Evolutionary conservation across 2,797 vertebrate genomes (phyloP).

Genomic region (Enteromius argenteus): DNA sequence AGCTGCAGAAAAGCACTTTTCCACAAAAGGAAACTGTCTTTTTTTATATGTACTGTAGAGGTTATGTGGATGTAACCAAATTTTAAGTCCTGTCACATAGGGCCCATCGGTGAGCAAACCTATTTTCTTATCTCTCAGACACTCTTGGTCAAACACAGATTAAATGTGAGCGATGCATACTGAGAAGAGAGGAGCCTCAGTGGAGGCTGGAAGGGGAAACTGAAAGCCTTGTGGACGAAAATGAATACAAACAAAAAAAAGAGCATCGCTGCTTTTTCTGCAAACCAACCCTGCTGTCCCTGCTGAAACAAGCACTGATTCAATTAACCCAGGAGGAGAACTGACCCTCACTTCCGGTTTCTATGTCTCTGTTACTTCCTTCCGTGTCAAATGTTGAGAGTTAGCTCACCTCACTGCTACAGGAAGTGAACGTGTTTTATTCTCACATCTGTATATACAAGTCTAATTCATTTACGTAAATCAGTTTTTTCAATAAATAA

Average conservation of each 20-base stretch:
- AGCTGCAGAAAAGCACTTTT: background rate
- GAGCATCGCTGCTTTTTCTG: background rate
- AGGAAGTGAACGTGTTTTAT: too few relatives aligned
- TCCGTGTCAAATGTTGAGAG: too few relatives aligned
- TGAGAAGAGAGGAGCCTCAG: constrained; percentile 5
- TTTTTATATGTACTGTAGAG: background rate
- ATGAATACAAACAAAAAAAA: constrained; percentile 12
- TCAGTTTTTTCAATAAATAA: too few relatives aligned
- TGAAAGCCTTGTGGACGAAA: background rate
- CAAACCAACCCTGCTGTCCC: constrained; percentile 3
- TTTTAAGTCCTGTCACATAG: constrained; percentile 40
- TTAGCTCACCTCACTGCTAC: too few relatives aligned
- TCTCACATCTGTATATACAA: too few relatives aligned
- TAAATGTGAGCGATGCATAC: constrained; percentile 47
- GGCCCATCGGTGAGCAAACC: constrained; percentile 37
- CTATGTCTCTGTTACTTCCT: too few relatives aligned
- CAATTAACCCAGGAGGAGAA: constrained; percentile 9
- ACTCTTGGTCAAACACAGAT: constrained; percentile 39
- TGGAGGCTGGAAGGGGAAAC: background rate
- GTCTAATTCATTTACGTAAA: too few relatives aligned
- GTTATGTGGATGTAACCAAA: constrained; percentile 24
- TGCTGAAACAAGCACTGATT: constrained; percentile 10
- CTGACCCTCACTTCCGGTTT: constrained; percentile 14
- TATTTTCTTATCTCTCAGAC: constrained; percentile 49
- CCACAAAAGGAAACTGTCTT: background rate